These are phyloP conservation scores for Caenorhabditis sp. DNA, from an alignment of 2,888 invertebrate species.

Conservation along the genomic window DNA sequence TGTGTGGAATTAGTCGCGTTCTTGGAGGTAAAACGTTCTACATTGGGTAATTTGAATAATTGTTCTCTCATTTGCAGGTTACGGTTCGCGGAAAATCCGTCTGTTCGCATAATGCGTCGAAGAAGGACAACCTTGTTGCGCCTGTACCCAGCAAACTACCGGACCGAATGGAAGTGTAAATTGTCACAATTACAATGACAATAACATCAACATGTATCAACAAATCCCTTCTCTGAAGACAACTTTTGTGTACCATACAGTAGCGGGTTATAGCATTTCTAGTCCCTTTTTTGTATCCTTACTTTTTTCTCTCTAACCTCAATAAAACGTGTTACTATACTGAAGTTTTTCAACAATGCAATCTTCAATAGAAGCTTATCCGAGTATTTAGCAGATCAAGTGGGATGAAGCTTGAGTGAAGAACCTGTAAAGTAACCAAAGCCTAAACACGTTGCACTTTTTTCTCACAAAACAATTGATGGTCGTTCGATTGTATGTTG, in stretches of 20 bases:
- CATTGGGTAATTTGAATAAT: conserved; percentile 34
- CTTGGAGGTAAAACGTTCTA: conserved; percentile 70
- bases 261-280: conserved; percentile 54
- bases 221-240: conserved; percentile 28
- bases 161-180: conserved; percentile 74
- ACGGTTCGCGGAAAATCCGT: conserved; percentile 80
- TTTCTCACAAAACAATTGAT: neutral
- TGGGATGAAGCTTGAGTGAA: neutral
- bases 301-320: conserved; percentile 1
- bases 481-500: conserved; percentile 51
- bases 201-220: conserved; percentile 23
- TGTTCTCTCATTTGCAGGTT: conserved; percentile 63
- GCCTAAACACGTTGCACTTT: conserved; percentile 35
- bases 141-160: conserved; percentile 69
- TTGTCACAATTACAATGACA: neutral
- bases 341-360: neutral
- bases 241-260: conserved; percentile 41
- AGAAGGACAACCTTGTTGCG: conserved; percentile 79
- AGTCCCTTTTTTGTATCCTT: conserved; percentile 19
- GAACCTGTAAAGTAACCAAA: conserved; percentile 3
- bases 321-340: conserved; percentile 7
- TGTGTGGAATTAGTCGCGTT: conserved; percentile 78
- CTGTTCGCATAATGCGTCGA: conserved; percentile 79
- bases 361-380: conserved; percentile 15
- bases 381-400: too few relatives aligned